Conservation (phyloP, 2,888 invertebrate species). For the Lithophane semibrunnea region DNA sequence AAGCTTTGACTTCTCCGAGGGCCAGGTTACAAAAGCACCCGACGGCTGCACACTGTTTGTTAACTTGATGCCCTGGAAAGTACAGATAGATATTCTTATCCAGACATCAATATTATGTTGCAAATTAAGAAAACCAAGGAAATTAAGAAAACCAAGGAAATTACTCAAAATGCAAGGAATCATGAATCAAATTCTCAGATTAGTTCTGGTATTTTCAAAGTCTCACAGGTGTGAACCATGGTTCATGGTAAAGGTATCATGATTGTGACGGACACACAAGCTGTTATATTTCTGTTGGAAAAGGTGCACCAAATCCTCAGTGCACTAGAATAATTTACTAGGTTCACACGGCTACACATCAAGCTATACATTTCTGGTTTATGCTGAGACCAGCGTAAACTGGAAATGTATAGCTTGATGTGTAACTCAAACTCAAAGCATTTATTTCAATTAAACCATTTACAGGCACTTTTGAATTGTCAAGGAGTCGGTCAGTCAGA, state of each 20-base stretch:
- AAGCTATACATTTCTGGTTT: no score
- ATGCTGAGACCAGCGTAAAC: no score
- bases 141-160: background rate
- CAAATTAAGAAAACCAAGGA: background rate
- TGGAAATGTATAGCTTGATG: no score
- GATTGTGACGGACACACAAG: background rate
- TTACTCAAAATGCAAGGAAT: no score
- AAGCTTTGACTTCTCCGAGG: slow-evolving; percentile 84
- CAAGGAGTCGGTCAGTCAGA: no score
- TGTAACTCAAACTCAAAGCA: no score
- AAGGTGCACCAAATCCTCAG: background rate
- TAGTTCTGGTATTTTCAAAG: no score
- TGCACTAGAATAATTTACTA: background rate
- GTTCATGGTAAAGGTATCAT: no score
- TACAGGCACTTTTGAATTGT: no score
- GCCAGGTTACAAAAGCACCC: slow-evolving; percentile 91
- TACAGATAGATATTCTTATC: background rate
- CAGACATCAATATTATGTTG: background rate
- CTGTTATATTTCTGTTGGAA: background rate
- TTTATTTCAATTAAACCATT: no score
- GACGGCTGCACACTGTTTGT: slow-evolving; percentile 87
- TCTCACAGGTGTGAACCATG: no score
- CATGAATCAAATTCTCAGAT: background rate
- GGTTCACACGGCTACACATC: background rate
- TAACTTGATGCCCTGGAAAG: slow-evolving; percentile 83